Conservation (phyloP, 2,888 invertebrate species). For the Fragum sueziense region DNA sequence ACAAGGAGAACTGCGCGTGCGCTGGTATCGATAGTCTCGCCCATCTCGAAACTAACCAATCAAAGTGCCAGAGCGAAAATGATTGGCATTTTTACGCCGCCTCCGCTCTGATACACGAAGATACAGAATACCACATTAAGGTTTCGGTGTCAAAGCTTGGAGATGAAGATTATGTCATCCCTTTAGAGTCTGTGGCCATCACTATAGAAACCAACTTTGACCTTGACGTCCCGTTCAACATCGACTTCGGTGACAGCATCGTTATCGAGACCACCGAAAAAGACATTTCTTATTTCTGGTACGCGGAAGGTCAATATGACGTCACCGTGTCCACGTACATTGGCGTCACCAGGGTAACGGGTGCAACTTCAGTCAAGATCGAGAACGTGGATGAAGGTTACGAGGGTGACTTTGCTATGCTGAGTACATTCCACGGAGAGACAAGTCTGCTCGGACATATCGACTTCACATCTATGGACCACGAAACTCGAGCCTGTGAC, state of each 20-base stretch:
- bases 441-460: conserved; percentile 44
- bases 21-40: conserved; percentile 15
- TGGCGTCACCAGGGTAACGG: conserved; percentile 59
- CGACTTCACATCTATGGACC: conserved; percentile 63
- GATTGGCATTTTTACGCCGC: conserved; percentile 66
- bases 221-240: conserved; percentile 62
- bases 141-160: conserved; percentile 58
- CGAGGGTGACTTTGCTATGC: conserved; percentile 64
- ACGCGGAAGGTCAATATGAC: conserved; percentile 65
- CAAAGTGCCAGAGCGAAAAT: conserved; percentile 28
- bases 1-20: conserved; percentile 55
- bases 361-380: conserved; percentile 61
- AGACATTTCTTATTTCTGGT: conserved; percentile 72
- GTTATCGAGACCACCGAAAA: conserved; percentile 48
- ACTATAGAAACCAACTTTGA: conserved; percentile 59
- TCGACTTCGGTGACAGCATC: conserved; percentile 76
- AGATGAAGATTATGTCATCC: conserved; percentile 71
- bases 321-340: conserved; percentile 65
- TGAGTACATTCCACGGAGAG: conserved; percentile 58
- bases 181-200: conserved; percentile 73
- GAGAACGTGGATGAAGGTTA: conserved; percentile 71
- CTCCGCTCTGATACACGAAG: conserved; percentile 41
- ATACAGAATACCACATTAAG: conserved; percentile 54
- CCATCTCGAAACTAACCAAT: neutral
- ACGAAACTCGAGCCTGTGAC: conserved; percentile 61